Conservation (phyloP, 1,140 invertebrate genomes). For the Aphelenchoides avenae region DNA sequence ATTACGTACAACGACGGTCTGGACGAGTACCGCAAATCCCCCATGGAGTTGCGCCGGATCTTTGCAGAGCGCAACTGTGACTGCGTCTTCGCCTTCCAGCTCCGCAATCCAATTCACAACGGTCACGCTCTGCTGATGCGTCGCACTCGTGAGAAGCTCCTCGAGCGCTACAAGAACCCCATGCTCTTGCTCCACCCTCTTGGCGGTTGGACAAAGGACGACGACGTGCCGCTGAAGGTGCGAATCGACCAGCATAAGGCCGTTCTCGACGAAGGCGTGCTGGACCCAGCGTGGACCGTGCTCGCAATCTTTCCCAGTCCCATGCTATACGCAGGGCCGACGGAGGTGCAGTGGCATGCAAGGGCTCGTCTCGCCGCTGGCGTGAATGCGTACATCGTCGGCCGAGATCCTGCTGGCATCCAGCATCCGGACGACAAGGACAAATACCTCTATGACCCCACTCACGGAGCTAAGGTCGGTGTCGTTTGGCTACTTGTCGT, state of each 20-base stretch:
- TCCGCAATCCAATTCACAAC: conserved; percentile 97
- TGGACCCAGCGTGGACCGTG: conserved; percentile 79
- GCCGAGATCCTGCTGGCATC: conserved; percentile 93
- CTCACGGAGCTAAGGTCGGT: conserved; percentile 79
- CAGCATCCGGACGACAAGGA: conserved; percentile 79
- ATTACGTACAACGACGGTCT: conserved; percentile 91
- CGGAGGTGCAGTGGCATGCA: conserved; percentile 98
- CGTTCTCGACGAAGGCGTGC: conserved; percentile 75
- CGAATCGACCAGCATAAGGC: conserved; percentile 69
- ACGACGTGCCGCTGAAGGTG: conserved; percentile 82
- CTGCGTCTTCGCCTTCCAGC: conserved; percentile 94
- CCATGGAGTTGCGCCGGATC: conserved; percentile 78
- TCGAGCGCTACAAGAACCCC: conserved; percentile 76
- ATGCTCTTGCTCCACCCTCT: conserved; percentile 90
- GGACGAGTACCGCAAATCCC: conserved; percentile 87
- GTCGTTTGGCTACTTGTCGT: no score
- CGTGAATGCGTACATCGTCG: conserved; percentile 97
- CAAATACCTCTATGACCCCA: conserved; percentile 87
- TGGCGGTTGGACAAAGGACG: conserved; percentile 98
- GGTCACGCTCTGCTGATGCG: conserved; percentile 96
- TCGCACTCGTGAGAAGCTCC: conserved; percentile 78
- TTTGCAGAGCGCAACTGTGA: conserved; percentile 79
- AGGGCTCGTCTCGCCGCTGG: conserved; percentile 92
- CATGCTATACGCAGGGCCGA: conserved; percentile 98
- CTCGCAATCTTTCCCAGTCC: conserved; percentile 97